Evolutionary conservation across 23 tunicate genomes (phyloP), one percentile per base, ranked within the genome.

Genomic region (Ascidia mentula): DNA sequence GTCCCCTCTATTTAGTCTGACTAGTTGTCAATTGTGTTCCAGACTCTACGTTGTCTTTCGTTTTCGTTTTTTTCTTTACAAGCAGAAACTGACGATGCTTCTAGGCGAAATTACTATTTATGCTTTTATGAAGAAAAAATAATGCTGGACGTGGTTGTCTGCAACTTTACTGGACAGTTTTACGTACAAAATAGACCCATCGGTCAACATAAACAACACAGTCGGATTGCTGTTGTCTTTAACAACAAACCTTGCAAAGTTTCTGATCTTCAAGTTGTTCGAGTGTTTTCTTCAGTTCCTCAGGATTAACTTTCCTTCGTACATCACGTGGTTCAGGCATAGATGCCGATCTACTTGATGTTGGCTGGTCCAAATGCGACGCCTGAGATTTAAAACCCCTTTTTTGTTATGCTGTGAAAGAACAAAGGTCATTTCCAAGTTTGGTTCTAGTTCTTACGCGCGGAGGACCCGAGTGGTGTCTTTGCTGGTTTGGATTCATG

Each of bases 241-340:
- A n/a, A n/a, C n/a, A 5, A 53, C 65, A 20, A 20, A 71, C 75
- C 75, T 71, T 71, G 75, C 75, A 71, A 28, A 71, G 18, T 31
- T 35, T 34, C 30, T 71, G 36, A 9, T 71, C 75, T 18, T 34
- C n/a, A 28, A 71, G 75, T 36, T 71, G 75, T 18, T 71, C 32
- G n/a, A 71, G 75, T 71, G n/a, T 71, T 18, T 9, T 28, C 75
- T 71, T 35, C 33, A 71, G 34, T 2, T 18, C 32, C 13, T 71
- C 75, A 31, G 30, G 18, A 28, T 3, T n/a, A 18, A 31, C n/a
- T 18, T 2, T 4, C 38, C 8, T 71, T 34, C n/a, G 36, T 71
- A 28, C 32, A 20, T 4, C 13, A 9, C 65, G 22, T 3, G 65
- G 65, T 53, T 5, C 65, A 5, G 65, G 65, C 12, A 53, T 26